These are phyloP conservation scores for Mormyrops boulengeri DNA, from an alignment of 2,797 vertebrate species.

Conservation along the genomic window DNA sequence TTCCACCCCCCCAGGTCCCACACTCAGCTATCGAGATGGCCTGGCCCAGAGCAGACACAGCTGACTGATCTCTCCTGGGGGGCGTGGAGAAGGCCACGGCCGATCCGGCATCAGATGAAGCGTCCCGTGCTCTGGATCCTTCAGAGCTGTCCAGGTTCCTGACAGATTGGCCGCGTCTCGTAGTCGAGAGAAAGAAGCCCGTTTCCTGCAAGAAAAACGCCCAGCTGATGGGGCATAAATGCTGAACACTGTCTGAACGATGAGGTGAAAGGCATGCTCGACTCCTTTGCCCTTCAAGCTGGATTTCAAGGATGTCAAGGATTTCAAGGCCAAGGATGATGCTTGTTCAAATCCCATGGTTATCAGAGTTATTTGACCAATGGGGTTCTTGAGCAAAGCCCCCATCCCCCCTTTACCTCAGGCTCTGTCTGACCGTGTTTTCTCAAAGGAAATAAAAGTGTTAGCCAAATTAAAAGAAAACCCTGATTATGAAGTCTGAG, in stretches of 20 bases:
- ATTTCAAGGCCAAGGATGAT: background rate
- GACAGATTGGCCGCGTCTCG: background rate
- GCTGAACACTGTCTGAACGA: background rate
- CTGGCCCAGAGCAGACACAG: slow-evolving; percentile 17
- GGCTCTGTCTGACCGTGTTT: background rate
- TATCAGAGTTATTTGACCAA: background rate
- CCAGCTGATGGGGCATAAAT: background rate
- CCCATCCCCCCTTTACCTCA: background rate
- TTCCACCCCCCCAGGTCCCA: slow-evolving; percentile 1
- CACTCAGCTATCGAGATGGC: slow-evolving; percentile 16
- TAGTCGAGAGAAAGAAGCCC: background rate
- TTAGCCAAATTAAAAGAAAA: background rate
- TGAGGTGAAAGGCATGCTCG: too few species aligned
- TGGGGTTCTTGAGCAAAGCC: background rate
- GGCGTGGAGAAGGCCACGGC: slow-evolving; percentile 10
- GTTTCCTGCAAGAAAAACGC: background rate
- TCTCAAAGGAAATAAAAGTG: background rate
- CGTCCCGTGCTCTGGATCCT: slow-evolving; percentile 38
- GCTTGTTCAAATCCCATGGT: background rate
- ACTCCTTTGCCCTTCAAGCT: background rate
- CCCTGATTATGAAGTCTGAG: background rate
- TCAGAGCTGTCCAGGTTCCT: background rate
- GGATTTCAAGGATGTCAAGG: background rate
- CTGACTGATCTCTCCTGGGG: slow-evolving; percentile 23
- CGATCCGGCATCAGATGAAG: slow-evolving; percentile 34